phyloP scores from a whole-genome alignment of 30 jellyfish, hydroid and myxozoan species.

The Hydractinia echinata region DNA sequence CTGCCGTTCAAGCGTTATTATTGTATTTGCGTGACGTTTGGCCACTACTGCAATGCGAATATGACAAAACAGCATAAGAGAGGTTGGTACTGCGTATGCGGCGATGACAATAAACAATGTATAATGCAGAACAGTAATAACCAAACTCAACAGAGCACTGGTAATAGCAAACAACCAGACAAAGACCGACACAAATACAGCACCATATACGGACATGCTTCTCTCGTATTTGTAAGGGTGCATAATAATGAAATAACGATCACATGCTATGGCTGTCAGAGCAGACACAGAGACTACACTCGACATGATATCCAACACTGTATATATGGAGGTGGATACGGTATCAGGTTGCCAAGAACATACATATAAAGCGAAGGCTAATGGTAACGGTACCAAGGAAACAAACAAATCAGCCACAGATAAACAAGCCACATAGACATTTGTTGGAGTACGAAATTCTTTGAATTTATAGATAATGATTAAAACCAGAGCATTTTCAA shows the following conservation, averaged over 20 bases:
- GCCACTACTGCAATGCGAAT: slow-evolving; percentile 18
- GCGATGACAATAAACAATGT: slow-evolving; percentile 14
- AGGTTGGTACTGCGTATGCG: slow-evolving; percentile 16
- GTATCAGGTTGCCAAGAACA: slow-evolving; percentile 1
- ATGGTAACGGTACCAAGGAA: slow-evolving; percentile 19
- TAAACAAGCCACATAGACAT: slow-evolving; percentile 19
- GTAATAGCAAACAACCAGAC: slow-evolving; percentile 27
- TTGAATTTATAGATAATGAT: not conserved
- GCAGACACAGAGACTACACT: slow-evolving; percentile 23
- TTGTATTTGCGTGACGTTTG: slow-evolving; percentile 24
- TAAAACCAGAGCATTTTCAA: slow-evolving; percentile 14
- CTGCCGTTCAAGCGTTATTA: slow-evolving; percentile 1
- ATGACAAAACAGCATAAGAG: slow-evolving; percentile 20
- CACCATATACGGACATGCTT: not conserved
- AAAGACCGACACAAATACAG: not conserved
- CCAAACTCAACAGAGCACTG: slow-evolving; percentile 1
- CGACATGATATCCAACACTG: slow-evolving; percentile 13
- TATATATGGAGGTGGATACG: not conserved
- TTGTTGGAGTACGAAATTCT: slow-evolving; percentile 27
- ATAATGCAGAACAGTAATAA: not conserved
- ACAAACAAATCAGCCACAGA: slow-evolving; percentile 25
- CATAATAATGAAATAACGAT: slow-evolving; percentile 14
- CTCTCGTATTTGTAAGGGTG: slow-evolving; percentile 30
- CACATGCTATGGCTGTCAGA: slow-evolving; percentile 16
- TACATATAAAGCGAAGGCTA: slow-evolving; percentile 7